phyloP scores from a whole-genome alignment of 2,797 vertebrate species.

The Ptychobarbus kaznakovi region DNA sequence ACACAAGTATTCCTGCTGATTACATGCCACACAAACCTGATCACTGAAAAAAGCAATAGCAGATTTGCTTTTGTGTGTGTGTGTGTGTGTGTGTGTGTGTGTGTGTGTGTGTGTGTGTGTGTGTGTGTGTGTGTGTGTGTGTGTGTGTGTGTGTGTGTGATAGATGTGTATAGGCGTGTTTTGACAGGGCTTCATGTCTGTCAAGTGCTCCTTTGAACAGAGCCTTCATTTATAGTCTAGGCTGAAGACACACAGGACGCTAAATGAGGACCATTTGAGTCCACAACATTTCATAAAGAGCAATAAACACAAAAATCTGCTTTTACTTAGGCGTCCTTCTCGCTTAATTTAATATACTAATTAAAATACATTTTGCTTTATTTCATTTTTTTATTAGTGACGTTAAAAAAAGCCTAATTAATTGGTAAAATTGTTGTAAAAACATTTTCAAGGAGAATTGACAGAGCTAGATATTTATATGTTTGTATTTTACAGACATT shows the following conservation, averaged over 20 bases:
- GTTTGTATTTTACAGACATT: too few relatives aligned
- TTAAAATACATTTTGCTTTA: not conserved
- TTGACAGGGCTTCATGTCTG: slow-evolving; percentile 45
- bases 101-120: slow-evolving; percentile 55
- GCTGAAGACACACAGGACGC: not conserved
- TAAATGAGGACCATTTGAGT: not conserved
- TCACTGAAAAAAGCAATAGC: slow-evolving; percentile 64
- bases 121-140: slow-evolving; percentile 58
- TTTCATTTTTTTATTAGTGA: not conserved
- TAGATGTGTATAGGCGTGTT: slow-evolving; percentile 36
- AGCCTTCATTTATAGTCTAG: not conserved
- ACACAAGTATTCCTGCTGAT: slow-evolving; percentile 69
- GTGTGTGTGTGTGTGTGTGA: slow-evolving; percentile 44
- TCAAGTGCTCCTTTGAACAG: slow-evolving; percentile 31
- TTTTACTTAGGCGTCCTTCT: not conserved
- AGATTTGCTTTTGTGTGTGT: slow-evolving; percentile 60
- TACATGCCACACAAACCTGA: slow-evolving; percentile 75
- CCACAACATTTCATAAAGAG: not conserved
- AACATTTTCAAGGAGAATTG: too few relatives aligned
- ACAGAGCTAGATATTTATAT: too few relatives aligned
- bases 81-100: not conserved
- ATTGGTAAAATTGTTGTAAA: too few relatives aligned
- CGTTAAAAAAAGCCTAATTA: not conserved
- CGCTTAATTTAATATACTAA: not conserved
- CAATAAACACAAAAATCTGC: not conserved